A percentile compares a stretch with the other conserved stretches of the same genome.
Conservation (phyloP, 2,113 vertebrate species). For the Zapornia atra region DNA sequence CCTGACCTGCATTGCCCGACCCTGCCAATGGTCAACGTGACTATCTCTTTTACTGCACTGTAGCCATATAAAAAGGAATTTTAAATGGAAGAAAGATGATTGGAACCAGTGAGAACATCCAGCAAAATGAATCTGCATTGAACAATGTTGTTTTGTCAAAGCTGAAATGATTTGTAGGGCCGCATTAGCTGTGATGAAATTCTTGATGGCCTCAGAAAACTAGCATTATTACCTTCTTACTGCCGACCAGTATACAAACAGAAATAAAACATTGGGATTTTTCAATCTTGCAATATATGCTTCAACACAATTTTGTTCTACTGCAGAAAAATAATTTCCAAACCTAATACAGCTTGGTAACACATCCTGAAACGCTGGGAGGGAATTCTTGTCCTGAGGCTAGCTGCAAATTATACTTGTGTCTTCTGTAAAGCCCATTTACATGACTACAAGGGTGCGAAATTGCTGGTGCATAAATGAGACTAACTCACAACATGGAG, state of each 20-base stretch:
- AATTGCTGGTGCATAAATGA: conserved; percentile 6
- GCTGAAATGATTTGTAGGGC: not conserved
- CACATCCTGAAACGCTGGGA: not conserved
- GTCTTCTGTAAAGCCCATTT: conserved; percentile 35
- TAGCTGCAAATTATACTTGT: not conserved
- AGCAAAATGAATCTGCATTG: not conserved
- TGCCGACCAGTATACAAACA: not conserved
- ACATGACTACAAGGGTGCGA: not conserved
- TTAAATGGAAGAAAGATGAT: not conserved
- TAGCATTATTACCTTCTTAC: not conserved
- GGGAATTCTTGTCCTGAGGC: not conserved
- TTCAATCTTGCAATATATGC: not conserved
- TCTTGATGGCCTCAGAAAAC: not conserved
- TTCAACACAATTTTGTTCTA: not conserved
- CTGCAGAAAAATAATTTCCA: not conserved
- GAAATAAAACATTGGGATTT: not conserved
- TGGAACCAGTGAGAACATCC: not conserved
- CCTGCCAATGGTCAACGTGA: not conserved
- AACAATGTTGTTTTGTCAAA: not conserved
- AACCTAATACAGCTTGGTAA: not conserved
- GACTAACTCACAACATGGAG: not conserved
- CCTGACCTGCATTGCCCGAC: not conserved
- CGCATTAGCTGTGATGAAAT: not conserved
- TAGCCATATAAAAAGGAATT: not conserved
- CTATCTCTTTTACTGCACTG: not conserved